Percentiles rank a stretch among this genome's conserved stretches.
phyloP scores from a whole-genome alignment of 2,888 invertebrate genomes.

The Elysia crispata region DNA sequence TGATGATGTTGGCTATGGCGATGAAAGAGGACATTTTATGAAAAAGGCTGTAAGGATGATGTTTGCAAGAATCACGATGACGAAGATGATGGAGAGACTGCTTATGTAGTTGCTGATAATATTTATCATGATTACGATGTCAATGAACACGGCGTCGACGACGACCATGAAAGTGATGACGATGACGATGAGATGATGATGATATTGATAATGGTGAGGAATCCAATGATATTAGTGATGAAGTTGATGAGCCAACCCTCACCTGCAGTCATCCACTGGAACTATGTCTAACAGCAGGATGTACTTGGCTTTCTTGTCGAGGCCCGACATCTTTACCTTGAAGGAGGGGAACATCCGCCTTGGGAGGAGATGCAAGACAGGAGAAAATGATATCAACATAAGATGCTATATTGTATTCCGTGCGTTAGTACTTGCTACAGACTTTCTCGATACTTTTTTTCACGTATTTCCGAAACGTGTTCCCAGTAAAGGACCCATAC shows the following conservation, averaged over 20 bases:
- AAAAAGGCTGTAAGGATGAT: too few relatives aligned
- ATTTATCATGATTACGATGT: conserved; percentile 10
- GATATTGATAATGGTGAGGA: conserved; percentile 14
- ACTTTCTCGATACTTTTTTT: too few relatives aligned
- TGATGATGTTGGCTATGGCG: too few relatives aligned
- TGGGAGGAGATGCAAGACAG: conserved; percentile 75
- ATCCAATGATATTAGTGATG: background rate
- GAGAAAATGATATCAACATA: too few relatives aligned
- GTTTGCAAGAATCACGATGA: too few relatives aligned
- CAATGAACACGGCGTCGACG: background rate
- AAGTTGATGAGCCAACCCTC: background rate
- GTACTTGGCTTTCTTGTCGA: conserved; percentile 99
- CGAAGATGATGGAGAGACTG: background rate
- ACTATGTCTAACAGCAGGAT: conserved; percentile 99
- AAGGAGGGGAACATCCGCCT: conserved; percentile 99
- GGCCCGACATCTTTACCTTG: conserved; percentile 98
- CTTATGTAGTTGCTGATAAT: conserved; percentile 16
- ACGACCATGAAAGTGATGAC: conserved; percentile 10
- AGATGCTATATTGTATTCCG: too few relatives aligned
- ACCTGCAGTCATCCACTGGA: conserved; percentile 96
- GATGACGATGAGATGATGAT: conserved; percentile 32
- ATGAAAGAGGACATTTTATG: too few relatives aligned
- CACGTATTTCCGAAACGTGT: too few relatives aligned
- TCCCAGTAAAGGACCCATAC: too few relatives aligned
- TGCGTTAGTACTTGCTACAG: too few relatives aligned